Conservation (phyloP, 2,797 vertebrate species). For the Anomalospiza imberbis region DNA sequence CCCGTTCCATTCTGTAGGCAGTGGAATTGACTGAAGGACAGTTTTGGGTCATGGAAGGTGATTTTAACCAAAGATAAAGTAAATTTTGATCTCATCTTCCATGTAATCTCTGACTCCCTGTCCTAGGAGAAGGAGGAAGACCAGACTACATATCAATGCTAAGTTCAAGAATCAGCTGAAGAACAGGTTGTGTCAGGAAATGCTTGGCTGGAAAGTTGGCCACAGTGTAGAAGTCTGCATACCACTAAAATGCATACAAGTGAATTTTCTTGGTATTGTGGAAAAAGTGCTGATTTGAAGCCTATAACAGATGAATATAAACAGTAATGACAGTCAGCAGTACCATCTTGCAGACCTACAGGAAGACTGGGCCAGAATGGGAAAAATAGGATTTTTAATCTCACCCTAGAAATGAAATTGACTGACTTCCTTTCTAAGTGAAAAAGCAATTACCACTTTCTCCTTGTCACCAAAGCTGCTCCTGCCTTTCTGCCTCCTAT, state of each 20-base stretch:
- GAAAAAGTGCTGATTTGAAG: background rate
- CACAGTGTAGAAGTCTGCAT: background rate
- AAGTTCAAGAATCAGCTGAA: background rate
- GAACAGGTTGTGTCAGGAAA: background rate
- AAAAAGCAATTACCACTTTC: background rate
- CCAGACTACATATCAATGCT: background rate
- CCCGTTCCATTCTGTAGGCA: background rate
- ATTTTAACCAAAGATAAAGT: background rate
- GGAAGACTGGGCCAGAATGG: background rate
- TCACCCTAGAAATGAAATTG: background rate
- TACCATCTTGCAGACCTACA: background rate
- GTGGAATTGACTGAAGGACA: background rate
- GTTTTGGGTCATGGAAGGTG: background rate
- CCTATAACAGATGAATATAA: background rate
- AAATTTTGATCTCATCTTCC: background rate
- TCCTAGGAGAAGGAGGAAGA: background rate
- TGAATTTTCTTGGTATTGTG: background rate
- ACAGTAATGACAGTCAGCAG: background rate
- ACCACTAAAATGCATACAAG: background rate
- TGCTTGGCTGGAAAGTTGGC: background rate
- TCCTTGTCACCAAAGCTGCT: background rate
- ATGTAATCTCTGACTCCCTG: background rate
- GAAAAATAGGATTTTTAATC: background rate
- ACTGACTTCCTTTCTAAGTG: background rate
- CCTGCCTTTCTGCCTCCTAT: background rate